A percentile compares a stretch with the other conserved stretches of the same genome.
Evolutionary conservation across 2,888 invertebrate species (phyloP).

Genomic region (Pachymerium ferrugineum): DNA sequence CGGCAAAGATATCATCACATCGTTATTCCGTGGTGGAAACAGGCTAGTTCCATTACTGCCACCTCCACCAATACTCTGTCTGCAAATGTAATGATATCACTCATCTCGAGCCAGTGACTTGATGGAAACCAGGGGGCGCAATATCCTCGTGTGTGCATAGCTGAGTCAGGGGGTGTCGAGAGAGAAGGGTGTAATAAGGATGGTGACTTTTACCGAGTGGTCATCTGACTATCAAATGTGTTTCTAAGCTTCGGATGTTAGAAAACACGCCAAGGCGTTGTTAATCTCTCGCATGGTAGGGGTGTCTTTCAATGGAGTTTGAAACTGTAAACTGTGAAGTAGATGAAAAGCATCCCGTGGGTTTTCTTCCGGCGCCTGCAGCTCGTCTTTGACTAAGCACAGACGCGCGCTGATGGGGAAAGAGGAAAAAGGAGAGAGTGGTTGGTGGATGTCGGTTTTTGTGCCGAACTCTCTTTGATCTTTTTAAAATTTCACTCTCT

Average conservation of each 20-base stretch:
- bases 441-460: too few species aligned
- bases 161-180: constrained; percentile 8
- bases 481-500: constrained; percentile 1
- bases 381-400: constrained; percentile 3
- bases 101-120: constrained; percentile 7
- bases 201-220: background rate
- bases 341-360: constrained; percentile 13
- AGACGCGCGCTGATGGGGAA: background rate
- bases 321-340: background rate
- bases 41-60: constrained; percentile 13
- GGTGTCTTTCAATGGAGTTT: background rate
- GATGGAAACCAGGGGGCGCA: constrained; percentile 13
- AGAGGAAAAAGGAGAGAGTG: background rate
- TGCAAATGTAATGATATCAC: constrained; percentile 13
- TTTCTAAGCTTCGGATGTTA: too few species aligned
- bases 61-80: constrained; percentile 13
- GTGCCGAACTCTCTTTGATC: constrained; percentile 5
- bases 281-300: too few species aligned
- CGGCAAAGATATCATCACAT: background rate
- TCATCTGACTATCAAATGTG: too few species aligned
- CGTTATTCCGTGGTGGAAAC: constrained; percentile 13
- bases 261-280: too few species aligned
- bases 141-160: constrained; percentile 13
- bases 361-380: constrained; percentile 8
- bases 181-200: background rate